Conservation (phyloP, 2,888 invertebrate species). For the Polydrusus tereticollis region DNA sequence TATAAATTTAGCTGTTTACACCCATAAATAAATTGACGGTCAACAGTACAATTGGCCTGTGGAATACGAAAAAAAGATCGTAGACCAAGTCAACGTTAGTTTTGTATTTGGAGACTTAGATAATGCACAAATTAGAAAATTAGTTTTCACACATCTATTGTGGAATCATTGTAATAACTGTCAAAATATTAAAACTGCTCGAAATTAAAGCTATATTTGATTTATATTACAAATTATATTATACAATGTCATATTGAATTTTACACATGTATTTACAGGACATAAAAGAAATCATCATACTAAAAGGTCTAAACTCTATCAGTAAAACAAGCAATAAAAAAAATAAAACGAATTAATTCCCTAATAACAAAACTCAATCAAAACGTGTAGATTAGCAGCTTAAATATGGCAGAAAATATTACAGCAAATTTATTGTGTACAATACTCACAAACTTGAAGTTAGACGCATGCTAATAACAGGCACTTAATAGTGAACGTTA, state of each 20-base stretch:
- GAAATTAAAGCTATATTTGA: conserved; percentile 56
- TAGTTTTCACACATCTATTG: too few relatives aligned
- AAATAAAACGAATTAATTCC: conserved; percentile 15
- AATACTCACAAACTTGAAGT: conserved; percentile 2
- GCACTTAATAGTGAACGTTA: neutral
- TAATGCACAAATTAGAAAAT: too few relatives aligned
- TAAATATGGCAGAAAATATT: conserved; percentile 29
- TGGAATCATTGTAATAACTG: neutral
- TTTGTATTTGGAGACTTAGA: too few relatives aligned
- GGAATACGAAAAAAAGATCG: too few relatives aligned
- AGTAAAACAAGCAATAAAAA: conserved; percentile 27
- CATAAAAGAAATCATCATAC: conserved; percentile 11
- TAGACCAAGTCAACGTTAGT: too few relatives aligned
- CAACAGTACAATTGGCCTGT: too few relatives aligned
- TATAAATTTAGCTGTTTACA: too few relatives aligned
- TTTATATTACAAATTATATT: conserved; percentile 63
- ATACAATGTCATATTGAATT: conserved; percentile 59
- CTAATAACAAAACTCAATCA: conserved; percentile 26
- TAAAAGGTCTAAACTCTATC: conserved; percentile 9
- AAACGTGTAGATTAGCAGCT: neutral
- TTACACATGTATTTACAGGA: conserved; percentile 58
- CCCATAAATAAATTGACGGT: too few relatives aligned
- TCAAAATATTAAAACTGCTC: conserved; percentile 15
- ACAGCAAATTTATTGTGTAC: conserved; percentile 8
- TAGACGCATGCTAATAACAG: neutral